These are phyloP conservation scores for Nemurella pictetii DNA, from an alignment of 2,888 invertebrate genomes.

Conservation along the genomic window DNA sequence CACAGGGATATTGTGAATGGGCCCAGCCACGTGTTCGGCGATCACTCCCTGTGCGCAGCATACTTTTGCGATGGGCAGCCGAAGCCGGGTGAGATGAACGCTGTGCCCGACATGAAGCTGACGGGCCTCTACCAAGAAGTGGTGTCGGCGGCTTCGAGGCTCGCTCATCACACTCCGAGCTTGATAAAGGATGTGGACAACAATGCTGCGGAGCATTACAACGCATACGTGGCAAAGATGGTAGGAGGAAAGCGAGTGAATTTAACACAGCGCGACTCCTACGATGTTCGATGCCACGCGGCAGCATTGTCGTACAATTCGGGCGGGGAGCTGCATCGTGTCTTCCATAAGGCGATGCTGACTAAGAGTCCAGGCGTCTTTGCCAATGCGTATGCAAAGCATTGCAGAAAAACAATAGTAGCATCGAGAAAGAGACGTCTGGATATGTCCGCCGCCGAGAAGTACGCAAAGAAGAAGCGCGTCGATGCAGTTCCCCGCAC, in stretches of 20 bases:
- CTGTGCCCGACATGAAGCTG: conserved; percentile 16
- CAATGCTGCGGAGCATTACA: conserved; percentile 30
- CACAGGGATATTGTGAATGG: conserved; percentile 31
- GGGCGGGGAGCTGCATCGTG: not conserved
- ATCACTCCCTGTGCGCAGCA: conserved; percentile 27
- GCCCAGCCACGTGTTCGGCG: conserved; percentile 37
- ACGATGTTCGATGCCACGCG: conserved; percentile 32
- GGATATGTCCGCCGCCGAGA: not conserved
- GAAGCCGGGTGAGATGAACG: conserved; percentile 31
- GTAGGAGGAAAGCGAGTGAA: conserved; percentile 36
- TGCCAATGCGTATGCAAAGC: not conserved
- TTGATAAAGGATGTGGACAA: conserved; percentile 32
- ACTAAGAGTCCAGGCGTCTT: not conserved
- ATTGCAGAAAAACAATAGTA: not conserved
- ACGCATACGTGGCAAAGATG: conserved; percentile 26
- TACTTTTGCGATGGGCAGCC: conserved; percentile 32
- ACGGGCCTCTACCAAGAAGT: conserved; percentile 33
- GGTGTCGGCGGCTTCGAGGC: conserved; percentile 19
- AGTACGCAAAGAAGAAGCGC: not conserved
- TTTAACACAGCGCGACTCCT: conserved; percentile 28
- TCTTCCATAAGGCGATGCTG: not conserved
- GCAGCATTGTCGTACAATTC: conserved; percentile 30
- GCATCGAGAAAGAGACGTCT: not conserved
- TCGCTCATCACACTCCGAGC: conserved; percentile 31
- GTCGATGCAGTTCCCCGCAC: not conserved